Percentiles rank a stretch among this genome's conserved stretches.
These are phyloP conservation scores for Ammodramus savannarum DNA, from an alignment of 2,113 vertebrate species.

Conservation along the genomic window DNA sequence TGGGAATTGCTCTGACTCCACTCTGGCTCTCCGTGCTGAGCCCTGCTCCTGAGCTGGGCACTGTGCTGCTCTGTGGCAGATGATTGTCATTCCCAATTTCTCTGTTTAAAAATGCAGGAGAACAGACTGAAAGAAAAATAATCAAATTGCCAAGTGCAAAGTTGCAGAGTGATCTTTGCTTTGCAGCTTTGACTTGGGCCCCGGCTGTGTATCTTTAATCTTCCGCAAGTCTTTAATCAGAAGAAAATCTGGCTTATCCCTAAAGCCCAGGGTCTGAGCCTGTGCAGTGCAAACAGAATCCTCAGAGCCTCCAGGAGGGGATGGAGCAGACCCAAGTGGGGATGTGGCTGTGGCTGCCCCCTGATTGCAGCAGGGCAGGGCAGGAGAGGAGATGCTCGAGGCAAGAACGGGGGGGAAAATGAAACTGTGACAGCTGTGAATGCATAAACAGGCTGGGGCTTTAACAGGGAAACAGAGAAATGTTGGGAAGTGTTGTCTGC, in stretches of 20 bases:
- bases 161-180: conserved; percentile 48
- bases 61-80: background rate
- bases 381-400: background rate
- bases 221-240: conserved; percentile 55
- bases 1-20: background rate
- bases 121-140: background rate
- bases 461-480: background rate
- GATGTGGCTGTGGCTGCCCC: background rate
- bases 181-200: conserved; percentile 39
- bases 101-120: background rate
- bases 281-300: conserved; percentile 8
- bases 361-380: background rate
- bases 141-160: background rate
- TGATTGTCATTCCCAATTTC: background rate
- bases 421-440: background rate
- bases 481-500: background rate
- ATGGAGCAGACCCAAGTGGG: background rate
- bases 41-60: background rate
- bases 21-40: background rate
- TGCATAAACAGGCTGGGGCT: background rate
- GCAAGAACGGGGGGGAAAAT: background rate
- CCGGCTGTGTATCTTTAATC: conserved; percentile 50
- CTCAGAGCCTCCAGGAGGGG: background rate
- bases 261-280: conserved; percentile 32
- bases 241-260: conserved; percentile 53